These are phyloP conservation scores for Habroteleia sp. DNA, from an alignment of 2,888 invertebrate genomes.

Conservation along the genomic window DNA sequence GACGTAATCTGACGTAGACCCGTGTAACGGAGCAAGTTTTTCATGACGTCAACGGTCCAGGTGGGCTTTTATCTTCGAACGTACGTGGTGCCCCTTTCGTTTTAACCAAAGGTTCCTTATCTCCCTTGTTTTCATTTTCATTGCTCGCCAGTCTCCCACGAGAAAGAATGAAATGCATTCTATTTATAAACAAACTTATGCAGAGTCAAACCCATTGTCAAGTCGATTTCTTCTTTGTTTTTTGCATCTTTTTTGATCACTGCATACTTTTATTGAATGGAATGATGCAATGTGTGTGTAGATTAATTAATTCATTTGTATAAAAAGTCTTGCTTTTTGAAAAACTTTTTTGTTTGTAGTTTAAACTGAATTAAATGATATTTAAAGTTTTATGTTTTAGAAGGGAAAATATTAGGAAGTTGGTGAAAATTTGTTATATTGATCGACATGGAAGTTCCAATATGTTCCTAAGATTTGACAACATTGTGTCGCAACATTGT, in stretches of 20 bases:
- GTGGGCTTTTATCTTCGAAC: constrained; percentile 68
- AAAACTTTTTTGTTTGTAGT: too few relatives aligned
- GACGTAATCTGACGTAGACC: constrained; percentile 71
- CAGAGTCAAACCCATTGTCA: constrained; percentile 39
- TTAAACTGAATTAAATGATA: too few relatives aligned
- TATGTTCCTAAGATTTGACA: too few relatives aligned
- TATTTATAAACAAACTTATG: constrained; percentile 68
- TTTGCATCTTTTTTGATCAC: constrained; percentile 12
- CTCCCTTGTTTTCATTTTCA: constrained; percentile 37
- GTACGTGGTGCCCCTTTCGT: constrained; percentile 58
- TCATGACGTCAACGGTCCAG: constrained; percentile 71
- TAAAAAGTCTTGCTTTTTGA: too few relatives aligned
- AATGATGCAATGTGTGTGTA: constrained; percentile 6
- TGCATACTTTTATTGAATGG: constrained; percentile 2
- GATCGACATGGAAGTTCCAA: too few relatives aligned
- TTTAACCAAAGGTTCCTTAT: constrained; percentile 49
- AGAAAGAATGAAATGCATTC: constrained; percentile 47
- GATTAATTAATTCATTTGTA: too few relatives aligned
- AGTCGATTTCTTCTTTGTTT: neutral
- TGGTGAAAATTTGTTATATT: too few relatives aligned
- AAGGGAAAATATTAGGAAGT: too few relatives aligned
- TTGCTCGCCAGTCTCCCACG: constrained; percentile 47
- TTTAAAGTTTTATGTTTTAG: too few relatives aligned
- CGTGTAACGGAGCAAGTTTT: constrained; percentile 69
- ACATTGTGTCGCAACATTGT: too few relatives aligned